These are phyloP conservation scores for Neelides folsomi DNA, from an alignment of 2,888 invertebrate species.

Conservation along the genomic window DNA sequence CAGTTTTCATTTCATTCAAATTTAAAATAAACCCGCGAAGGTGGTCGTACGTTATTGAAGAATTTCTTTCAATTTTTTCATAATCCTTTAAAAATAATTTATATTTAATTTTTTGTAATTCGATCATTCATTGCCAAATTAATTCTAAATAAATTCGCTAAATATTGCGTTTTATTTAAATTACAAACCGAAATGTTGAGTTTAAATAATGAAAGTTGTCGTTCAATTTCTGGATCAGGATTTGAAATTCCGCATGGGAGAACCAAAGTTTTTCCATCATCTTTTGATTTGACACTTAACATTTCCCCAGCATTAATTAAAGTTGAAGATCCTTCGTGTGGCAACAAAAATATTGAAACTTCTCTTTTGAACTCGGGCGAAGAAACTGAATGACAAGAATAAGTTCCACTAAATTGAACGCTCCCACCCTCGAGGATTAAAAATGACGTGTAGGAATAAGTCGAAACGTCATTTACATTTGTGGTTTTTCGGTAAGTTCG, in stretches of 20 bases:
- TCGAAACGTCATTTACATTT: too few species aligned
- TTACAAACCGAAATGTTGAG: not conserved
- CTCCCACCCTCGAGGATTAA: too few species aligned
- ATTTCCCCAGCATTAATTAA: conserved; percentile 23
- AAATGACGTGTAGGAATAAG: too few species aligned
- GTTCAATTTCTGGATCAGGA: not conserved
- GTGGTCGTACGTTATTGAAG: conserved; percentile 24
- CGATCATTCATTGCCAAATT: not conserved
- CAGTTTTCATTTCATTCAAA: conserved; percentile 13
- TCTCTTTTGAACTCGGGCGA: too few species aligned
- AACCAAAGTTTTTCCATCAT: conserved; percentile 6
- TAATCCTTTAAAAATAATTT: conserved; percentile 2
- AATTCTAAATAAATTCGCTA: not conserved
- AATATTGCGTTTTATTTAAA: too few species aligned
- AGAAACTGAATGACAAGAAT: too few species aligned
- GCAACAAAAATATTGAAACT: too few species aligned
- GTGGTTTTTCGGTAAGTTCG: too few species aligned
- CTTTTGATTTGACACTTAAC: conserved; percentile 18
- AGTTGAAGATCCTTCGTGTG: conserved; percentile 14
- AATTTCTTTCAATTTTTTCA: conserved; percentile 8
- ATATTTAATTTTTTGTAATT: not conserved
- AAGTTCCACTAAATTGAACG: too few species aligned
- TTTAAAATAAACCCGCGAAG: conserved; percentile 24
- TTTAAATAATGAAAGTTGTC: conserved; percentile 1
- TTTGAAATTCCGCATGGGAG: not conserved